phyloP scores from a whole-genome alignment of 1,140 invertebrate genomes.

The Macrocentrus cingulum region DNA sequence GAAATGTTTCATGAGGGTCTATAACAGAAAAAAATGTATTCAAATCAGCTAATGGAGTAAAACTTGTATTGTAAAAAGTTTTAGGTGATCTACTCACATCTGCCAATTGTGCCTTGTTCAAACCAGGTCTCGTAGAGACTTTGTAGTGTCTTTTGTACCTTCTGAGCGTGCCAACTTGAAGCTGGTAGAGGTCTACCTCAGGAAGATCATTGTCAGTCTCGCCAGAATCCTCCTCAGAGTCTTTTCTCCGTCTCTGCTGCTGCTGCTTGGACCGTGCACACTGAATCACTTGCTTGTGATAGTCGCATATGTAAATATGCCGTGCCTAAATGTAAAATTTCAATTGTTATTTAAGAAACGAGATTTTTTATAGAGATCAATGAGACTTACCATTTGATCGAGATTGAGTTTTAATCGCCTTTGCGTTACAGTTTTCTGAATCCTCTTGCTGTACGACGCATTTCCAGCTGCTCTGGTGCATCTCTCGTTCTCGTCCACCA shows the following conservation, averaged over 20 bases:
- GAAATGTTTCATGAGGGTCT: constrained; percentile 93
- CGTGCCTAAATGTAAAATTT: constrained; percentile 67
- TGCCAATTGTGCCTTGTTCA: constrained; percentile 93
- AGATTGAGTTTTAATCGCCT: constrained; percentile 85
- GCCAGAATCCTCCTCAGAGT: constrained; percentile 90
- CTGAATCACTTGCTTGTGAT: constrained; percentile 93
- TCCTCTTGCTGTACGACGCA: constrained; percentile 94
- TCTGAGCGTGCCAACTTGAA: constrained; percentile 90
- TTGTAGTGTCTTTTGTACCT: constrained; percentile 94
- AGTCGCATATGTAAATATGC: constrained; percentile 96
- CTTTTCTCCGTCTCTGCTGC: constrained; percentile 73
- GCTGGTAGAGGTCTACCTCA: constrained; percentile 89
- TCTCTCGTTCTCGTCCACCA: constrained; percentile 85
- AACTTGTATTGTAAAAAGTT: constrained; percentile 6
- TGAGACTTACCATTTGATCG: constrained; percentile 74
- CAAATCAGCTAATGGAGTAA: not conserved
- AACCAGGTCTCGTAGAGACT: constrained; percentile 82
- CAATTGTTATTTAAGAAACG: not conserved
- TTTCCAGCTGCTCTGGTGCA: constrained; percentile 89
- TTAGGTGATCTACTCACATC: constrained; percentile 75
- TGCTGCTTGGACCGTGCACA: constrained; percentile 80
- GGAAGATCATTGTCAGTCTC: constrained; percentile 85
- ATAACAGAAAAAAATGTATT: constrained; percentile 52
- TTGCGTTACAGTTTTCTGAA: constrained; percentile 94
- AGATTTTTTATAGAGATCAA: not conserved